A percentile compares a stretch with the other conserved stretches of the same genome.
Conservation (phyloP, 2,888 invertebrate species). For the Scelioninae gen. 1 region DNA sequence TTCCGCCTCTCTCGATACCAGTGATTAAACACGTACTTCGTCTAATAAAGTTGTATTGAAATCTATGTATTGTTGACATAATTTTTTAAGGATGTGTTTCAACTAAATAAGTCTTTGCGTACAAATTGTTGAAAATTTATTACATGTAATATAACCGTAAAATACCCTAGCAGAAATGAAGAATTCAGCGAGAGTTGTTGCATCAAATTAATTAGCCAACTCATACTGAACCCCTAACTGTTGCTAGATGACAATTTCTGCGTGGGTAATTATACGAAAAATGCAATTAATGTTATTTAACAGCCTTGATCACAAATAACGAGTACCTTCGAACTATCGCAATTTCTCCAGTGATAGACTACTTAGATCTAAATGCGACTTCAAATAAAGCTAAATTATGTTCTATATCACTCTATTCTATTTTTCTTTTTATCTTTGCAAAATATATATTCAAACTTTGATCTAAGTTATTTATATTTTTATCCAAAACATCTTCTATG, state of each 20-base stretch:
- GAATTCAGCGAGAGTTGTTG: not conserved
- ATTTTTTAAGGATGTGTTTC: slow-evolving; percentile 27
- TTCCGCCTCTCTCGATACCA: slow-evolving; percentile 8
- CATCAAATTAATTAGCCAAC: not conserved
- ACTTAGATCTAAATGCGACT: slow-evolving; percentile 29
- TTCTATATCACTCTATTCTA: slow-evolving; percentile 24
- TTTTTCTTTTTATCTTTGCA: slow-evolving; percentile 21
- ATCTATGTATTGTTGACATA: slow-evolving; percentile 43
- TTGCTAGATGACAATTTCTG: slow-evolving; percentile 30
- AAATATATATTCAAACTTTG: not conserved
- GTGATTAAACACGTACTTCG: slow-evolving; percentile 31
- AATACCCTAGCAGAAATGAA: slow-evolving; percentile 21
- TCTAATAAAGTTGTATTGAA: slow-evolving; percentile 36
- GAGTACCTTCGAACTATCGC: slow-evolving; percentile 55
- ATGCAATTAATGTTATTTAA: slow-evolving; percentile 39
- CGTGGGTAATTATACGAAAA: slow-evolving; percentile 9
- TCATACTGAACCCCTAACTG: not conserved
- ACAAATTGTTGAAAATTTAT: slow-evolving; percentile 56
- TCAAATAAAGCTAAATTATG: slow-evolving; percentile 40
- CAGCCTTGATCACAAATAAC: slow-evolving; percentile 61
- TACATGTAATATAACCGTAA: slow-evolving; percentile 25
- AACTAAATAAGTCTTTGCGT: slow-evolving; percentile 46
- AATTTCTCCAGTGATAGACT: slow-evolving; percentile 55
- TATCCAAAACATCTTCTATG: too few species aligned
- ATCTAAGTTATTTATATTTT: too few species aligned